Base-by-base conservation (phyloP, 2,797 vertebrate species). In the Leptatherina wallacei region DNA sequence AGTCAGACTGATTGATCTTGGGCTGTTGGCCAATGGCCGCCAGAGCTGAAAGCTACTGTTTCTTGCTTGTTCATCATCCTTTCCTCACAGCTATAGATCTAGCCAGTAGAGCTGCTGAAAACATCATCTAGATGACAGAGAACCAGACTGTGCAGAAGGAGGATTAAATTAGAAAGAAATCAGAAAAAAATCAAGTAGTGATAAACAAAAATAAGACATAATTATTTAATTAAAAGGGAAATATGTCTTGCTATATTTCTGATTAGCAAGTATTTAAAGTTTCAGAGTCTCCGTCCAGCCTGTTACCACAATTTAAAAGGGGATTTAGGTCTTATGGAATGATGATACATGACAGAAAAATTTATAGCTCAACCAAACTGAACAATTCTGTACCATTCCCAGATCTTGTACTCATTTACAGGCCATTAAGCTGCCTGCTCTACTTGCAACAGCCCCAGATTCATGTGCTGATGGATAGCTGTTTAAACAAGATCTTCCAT, bases 391-490 rank as follows among this genome's bases (percentile, higher is more conserved):
- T 51, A 71, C 55, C 75, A 77, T 66, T 81, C 70, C 61, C 58
- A 18, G 71, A 63, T 71, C 66, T 68, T 81, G 68, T 64, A 38
- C 66, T 86, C 69, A 78, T 84, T 89, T 75, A 74, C 42, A 2
- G 20, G 65, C 60, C 75, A 82, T 91, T 73, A 82, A 69, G 54
- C 77, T 73, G 80, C 79, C 80, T 76, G 73, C 74, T 79, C 52
- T 11, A 22, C 76, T 82, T 60, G 0, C 49, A 72, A 18, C 22
- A 30, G 47, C 59, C 36, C 52, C 61, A 58, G 66, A 77, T 24
- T 60, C 73, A 85, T 51, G 64, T 11, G 3, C 61, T 89, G 86
- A 92, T 57, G 70, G 82, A 89, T 86, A 29, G 61, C 72, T 83
- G 78, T 83, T 91, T 86, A 77, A 86, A 88, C 44, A 24, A 72